phyloP scores from a whole-genome alignment of 2,113 vertebrate genomes.

The Trichechus manatus region DNA sequence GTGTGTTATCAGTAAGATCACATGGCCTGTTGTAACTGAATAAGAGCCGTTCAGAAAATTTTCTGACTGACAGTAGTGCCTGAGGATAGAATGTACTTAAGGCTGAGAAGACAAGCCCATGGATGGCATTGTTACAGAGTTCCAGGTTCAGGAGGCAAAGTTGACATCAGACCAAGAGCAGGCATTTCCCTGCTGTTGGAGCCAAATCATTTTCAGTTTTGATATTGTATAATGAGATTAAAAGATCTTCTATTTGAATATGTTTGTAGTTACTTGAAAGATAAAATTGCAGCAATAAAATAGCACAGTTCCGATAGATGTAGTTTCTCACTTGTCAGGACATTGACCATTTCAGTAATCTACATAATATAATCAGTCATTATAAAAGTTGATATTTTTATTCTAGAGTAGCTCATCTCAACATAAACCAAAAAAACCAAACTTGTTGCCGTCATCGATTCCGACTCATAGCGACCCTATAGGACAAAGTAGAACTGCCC shows the following conservation, averaged over 20 bases:
- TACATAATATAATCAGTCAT: not conserved
- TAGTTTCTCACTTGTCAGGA: not conserved
- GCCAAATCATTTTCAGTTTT: conserved; percentile 29
- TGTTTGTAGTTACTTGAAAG: conserved; percentile 22
- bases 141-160: not conserved
- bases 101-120: not conserved
- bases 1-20: not conserved
- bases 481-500: too few species aligned
- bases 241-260: not conserved
- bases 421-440: not conserved
- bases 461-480: too few species aligned
- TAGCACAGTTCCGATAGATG: not conserved
- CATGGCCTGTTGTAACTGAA: not conserved
- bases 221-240: not conserved
- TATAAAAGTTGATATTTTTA: not conserved
- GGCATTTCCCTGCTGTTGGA: not conserved
- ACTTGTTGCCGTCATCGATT: too few species aligned
- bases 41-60: not conserved
- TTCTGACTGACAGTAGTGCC: not conserved
- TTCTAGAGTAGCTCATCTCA: not conserved
- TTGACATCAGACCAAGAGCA: conserved; percentile 3
- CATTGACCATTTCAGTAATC: conserved; percentile 12
- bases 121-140: not conserved
- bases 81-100: not conserved
- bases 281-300: conserved; percentile 2